These are phyloP conservation scores for Drosophila borborema DNA, from an alignment of 2,888 invertebrate genomes.

Conservation along the genomic window DNA sequence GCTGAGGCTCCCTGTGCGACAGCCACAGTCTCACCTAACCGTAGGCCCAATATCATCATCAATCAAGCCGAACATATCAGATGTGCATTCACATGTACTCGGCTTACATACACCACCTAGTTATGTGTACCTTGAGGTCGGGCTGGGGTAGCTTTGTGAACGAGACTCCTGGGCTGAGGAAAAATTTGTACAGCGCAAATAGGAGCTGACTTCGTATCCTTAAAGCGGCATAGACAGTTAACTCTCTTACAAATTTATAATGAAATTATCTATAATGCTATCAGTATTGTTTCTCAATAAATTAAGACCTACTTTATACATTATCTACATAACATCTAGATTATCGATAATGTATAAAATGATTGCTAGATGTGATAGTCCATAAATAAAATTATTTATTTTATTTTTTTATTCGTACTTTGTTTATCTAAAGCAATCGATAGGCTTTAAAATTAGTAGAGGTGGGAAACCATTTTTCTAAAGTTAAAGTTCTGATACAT, in stretches of 20 bases:
- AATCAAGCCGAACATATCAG: slow-evolving; percentile 71
- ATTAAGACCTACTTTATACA: not conserved
- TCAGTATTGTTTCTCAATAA: not conserved
- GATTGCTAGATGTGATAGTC: too few species aligned
- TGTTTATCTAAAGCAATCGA: too few species aligned
- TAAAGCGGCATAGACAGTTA: slow-evolving; percentile 10
- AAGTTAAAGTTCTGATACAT: too few species aligned
- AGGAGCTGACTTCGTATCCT: slow-evolving; percentile 17
- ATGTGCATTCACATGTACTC: slow-evolving; percentile 66
- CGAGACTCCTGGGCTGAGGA: slow-evolving; percentile 45
- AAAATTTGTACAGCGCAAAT: slow-evolving; percentile 49
- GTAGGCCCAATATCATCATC: slow-evolving; percentile 69
- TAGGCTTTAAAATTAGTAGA: too few species aligned
- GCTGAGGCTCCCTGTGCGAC: slow-evolving; percentile 27
- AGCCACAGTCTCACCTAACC: slow-evolving; percentile 27
- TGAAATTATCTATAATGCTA: slow-evolving; percentile 1
- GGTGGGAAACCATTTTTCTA: too few species aligned
- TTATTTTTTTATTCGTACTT: too few species aligned
- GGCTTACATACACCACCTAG: slow-evolving; percentile 13
- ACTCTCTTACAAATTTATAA: not conserved
- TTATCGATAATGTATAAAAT: not conserved
- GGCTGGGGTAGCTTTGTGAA: slow-evolving; percentile 38
- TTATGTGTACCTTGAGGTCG: slow-evolving; percentile 17
- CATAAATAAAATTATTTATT: too few species aligned
- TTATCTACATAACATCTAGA: not conserved